Evolutionary conservation across 2,113 vertebrate genomes (phyloP), one percentile per base, ranked within the genome.

Genomic region (Pelmatolapia mariae): DNA sequence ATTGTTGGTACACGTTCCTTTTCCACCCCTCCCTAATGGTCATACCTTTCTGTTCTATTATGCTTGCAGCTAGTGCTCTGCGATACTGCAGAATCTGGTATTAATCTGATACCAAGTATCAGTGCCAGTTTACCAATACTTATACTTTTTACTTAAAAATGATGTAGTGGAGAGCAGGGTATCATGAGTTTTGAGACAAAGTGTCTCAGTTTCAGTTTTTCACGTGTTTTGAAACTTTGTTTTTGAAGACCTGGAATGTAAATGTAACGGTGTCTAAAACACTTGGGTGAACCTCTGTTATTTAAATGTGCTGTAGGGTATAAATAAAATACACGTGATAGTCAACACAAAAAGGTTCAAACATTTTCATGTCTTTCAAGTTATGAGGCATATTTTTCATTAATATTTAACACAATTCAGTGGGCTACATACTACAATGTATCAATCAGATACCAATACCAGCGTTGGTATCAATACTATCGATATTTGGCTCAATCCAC

Each of bases 361-460:
- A 56, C 6, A 1, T 56, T 13, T 56, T 26, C 6, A 13, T 0
- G 2, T 56, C 22, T 56, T 13, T 56, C 54, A 56, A 0, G 54
- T 13, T 26, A 56, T 4, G 54, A 56, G 11, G 54, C 54, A 56
- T 2, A 24, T 26, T 56, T 54, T 56, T 56, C 54, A 26, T 26
- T 13, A 56, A 56, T 56, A 56, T 56, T 56, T 56, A 56, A 2
- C 54, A 56, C 11, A 26, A 0, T 56, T 26, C 54, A 26, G 22
- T 15, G 11, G 22, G 54, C 54, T 56, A 13, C 22, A 56, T 13
- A 26, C 11, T 8, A 56, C 22, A 13, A 13, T 56, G 54, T 15
- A 56, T 56, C 6, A 3, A 7, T 56, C 54, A 24, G 54, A 54
- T 22, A 54, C 52, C n/a, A 4, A 53, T 53, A 22, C 52, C 52